These are phyloP conservation scores for Neuroterus valhalla DNA, from an alignment of 1,140 invertebrate species.

Conservation along the genomic window DNA sequence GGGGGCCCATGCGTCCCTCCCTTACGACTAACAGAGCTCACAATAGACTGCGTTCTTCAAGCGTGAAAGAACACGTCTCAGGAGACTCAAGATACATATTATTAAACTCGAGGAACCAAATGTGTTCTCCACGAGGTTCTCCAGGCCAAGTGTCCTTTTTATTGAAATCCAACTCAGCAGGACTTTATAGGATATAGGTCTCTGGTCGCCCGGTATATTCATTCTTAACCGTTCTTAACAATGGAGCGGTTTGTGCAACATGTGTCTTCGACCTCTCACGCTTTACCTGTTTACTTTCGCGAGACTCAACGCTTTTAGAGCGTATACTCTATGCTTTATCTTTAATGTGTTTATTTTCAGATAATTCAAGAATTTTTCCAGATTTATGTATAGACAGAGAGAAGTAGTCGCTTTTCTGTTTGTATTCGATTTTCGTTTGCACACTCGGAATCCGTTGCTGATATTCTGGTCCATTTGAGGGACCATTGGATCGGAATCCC, in stretches of 20 bases:
- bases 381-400: too few relatives aligned
- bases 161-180: too few relatives aligned
- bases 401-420: too few relatives aligned
- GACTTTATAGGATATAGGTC: too few relatives aligned
- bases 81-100: not conserved
- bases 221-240: not conserved
- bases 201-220: constrained; percentile 13
- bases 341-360: too few relatives aligned
- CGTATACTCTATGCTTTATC: too few relatives aligned
- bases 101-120: constrained; percentile 10
- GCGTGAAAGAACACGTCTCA: constrained; percentile 17
- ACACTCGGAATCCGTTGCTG: too few relatives aligned
- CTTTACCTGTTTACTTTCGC: constrained; percentile 22
- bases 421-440: too few relatives aligned
- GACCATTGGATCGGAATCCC: too few relatives aligned
- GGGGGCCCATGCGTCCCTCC: constrained; percentile 13
- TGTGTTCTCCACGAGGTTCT: not conserved
- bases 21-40: too few relatives aligned
- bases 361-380: too few relatives aligned
- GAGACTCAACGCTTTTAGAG: not conserved
- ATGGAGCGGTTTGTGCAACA: constrained; percentile 23
- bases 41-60: constrained; percentile 14
- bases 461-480: too few relatives aligned
- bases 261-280: constrained; percentile 22
- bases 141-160: not conserved